These are phyloP conservation scores for Campylorhamphus procurvoides DNA, from an alignment of 2,113 vertebrate genomes.

Conservation along the genomic window DNA sequence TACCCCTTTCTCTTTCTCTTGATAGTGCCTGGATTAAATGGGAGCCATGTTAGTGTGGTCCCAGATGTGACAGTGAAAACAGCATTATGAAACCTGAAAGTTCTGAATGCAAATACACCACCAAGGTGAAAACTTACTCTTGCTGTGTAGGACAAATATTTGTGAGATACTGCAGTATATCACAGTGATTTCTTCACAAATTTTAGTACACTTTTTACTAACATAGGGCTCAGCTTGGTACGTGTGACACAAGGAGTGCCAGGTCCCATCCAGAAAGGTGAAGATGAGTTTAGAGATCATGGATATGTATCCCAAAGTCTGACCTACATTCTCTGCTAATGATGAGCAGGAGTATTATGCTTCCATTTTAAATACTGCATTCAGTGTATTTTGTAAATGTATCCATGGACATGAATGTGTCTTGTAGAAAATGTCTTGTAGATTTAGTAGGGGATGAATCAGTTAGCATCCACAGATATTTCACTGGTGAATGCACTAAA, in stretches of 20 bases:
- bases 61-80: background rate
- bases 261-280: background rate
- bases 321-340: background rate
- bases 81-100: background rate
- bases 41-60: background rate
- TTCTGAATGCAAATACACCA: background rate
- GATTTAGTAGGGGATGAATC: background rate
- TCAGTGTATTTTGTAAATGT: background rate
- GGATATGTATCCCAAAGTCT: background rate
- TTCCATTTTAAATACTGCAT: background rate
- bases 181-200: background rate
- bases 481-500: background rate
- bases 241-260: background rate
- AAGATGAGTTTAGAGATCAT: background rate
- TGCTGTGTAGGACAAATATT: background rate
- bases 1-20: background rate
- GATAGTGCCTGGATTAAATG: background rate
- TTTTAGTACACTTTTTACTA: background rate
- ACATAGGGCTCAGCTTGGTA: fast-evolving
- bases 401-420: background rate
- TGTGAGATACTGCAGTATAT: background rate
- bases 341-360: background rate
- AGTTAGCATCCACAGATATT: background rate
- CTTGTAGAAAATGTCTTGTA: background rate
- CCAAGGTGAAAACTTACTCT: background rate